Evolutionary conservation across 2,113 vertebrate species (phyloP).

Genomic region (Condylura cristata): DNA sequence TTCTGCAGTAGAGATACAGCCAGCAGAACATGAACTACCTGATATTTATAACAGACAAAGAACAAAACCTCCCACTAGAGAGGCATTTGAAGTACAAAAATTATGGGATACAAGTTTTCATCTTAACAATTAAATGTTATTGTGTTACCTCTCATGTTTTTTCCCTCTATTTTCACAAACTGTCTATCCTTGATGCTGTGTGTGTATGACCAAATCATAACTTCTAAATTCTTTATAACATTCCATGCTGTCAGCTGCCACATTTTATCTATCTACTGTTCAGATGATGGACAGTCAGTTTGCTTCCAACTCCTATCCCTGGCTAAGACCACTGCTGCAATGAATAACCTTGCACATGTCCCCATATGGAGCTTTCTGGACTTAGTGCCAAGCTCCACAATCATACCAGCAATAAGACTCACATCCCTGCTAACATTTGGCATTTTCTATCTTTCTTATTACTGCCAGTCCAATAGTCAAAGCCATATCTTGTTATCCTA

Average conservation of each 20-base stretch:
- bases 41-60: not conserved
- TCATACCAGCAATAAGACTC: conserved; percentile 25
- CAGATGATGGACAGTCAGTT: not conserved
- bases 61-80: not conserved
- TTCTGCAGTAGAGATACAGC: rapidly evolving
- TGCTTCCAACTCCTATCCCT: not conserved
- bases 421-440: not conserved
- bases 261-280: not conserved
- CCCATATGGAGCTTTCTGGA: conserved; percentile 34
- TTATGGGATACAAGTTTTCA: not conserved
- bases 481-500: not conserved
- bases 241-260: not conserved
- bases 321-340: not conserved
- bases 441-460: conserved; percentile 4
- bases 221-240: not conserved
- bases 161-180: not conserved
- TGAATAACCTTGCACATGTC: not conserved
- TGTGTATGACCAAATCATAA: not conserved
- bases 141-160: not conserved
- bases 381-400: not conserved
- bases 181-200: not conserved
- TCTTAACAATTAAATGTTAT: not conserved
- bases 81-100: not conserved
- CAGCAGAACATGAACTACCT: rapidly evolving
- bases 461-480: not conserved